Conservation (phyloP, 2,113 vertebrate species). For the Pituophis catenifer region DNA sequence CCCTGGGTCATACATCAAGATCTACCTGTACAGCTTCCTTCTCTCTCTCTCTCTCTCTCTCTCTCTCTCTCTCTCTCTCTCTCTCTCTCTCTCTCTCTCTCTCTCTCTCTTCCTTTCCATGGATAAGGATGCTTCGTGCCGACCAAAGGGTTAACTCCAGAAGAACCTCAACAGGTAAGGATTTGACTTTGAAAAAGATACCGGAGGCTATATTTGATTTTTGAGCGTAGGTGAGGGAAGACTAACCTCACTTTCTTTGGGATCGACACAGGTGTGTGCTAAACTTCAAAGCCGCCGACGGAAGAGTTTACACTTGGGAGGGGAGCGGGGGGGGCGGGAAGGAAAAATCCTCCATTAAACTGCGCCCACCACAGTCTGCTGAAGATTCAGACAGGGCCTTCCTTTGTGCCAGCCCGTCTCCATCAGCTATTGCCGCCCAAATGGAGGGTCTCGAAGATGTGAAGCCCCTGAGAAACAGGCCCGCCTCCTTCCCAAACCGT, state of each 20-base stretch:
- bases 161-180: slow-evolving; percentile 57
- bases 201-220: slow-evolving; percentile 74
- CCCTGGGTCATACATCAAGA: no score
- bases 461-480: background rate
- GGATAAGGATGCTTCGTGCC: background rate
- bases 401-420: slow-evolving; percentile 17
- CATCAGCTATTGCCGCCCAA: slow-evolving; percentile 21
- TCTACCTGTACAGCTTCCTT: no score
- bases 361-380: slow-evolving; percentile 33
- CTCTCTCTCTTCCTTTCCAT: background rate
- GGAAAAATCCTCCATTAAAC: background rate
- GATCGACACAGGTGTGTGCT: slow-evolving; percentile 72
- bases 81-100: background rate
- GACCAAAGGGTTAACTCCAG: slow-evolving; percentile 64
- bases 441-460: background rate
- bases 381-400: slow-evolving; percentile 32
- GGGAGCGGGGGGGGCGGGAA: background rate
- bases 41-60: background rate
- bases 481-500: background rate
- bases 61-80: background rate
- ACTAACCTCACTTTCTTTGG: slow-evolving; percentile 61
- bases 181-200: slow-evolving; percentile 69
- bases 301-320: slow-evolving; percentile 50
- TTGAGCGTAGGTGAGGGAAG: slow-evolving; percentile 71
- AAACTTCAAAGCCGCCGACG: slow-evolving; percentile 67